These are phyloP conservation scores for Hippolais icterina DNA, from an alignment of 2,113 vertebrate genomes.

Conservation along the genomic window DNA sequence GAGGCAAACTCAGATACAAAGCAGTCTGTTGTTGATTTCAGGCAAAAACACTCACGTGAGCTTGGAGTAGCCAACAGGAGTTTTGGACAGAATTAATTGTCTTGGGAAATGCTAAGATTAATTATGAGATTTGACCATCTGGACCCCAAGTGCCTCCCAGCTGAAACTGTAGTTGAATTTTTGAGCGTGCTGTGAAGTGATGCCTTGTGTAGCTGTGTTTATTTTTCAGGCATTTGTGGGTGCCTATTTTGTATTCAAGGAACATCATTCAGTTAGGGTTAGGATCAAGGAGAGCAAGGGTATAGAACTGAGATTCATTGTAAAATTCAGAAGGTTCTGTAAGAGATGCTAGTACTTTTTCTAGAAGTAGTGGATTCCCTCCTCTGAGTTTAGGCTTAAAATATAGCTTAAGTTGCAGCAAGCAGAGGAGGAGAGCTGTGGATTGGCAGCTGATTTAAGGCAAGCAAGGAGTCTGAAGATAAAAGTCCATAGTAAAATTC, in stretches of 20 bases:
- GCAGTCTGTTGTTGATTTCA: background rate
- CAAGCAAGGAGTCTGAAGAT: background rate
- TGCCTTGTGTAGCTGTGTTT: background rate
- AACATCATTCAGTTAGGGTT: background rate
- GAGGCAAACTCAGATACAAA: background rate
- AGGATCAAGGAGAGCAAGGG: background rate
- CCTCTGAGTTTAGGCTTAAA: background rate
- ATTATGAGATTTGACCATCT: background rate
- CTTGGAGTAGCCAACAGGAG: background rate
- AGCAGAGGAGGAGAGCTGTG: background rate
- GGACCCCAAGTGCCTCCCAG: background rate
- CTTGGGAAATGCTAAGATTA: background rate
- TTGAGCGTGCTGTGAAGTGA: fast-evolving
- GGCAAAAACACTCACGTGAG: background rate
- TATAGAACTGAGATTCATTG: background rate
- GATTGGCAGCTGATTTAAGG: background rate
- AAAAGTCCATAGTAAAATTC: background rate
- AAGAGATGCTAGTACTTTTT: background rate
- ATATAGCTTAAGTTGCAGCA: background rate
- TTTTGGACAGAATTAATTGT: background rate
- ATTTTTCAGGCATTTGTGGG: background rate
- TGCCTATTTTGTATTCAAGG: background rate
- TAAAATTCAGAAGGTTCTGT: background rate
- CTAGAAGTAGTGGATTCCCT: background rate
- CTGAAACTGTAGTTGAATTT: background rate